Evolutionary conservation across 2,113 vertebrate genomes (phyloP), one percentile per base, ranked within the genome.

Genomic region (Colistium nudipinnis): DNA sequence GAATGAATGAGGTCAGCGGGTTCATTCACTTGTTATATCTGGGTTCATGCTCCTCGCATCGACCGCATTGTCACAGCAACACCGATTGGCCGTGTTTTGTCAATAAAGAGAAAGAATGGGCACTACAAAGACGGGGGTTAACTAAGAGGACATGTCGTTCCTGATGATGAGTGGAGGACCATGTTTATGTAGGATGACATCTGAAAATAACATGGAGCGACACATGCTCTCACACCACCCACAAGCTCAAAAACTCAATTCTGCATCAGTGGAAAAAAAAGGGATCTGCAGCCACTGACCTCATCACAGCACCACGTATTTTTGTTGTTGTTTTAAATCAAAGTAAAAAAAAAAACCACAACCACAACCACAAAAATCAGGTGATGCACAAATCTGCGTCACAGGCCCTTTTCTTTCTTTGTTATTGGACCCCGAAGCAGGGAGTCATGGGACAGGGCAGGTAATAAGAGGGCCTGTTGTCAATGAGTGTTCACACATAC

Each of bases 401-500:
- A 72, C 25, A 20, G 4, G 2, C 55, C 55, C 70, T 69, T 74
- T 68, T 75, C 59, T 68, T 47, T 65, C 22, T 65, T 53, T 70
- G 65, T 54, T 66, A 67, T 39, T 64, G 25, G 20, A 13, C 47
- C 63, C 59, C 65, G 49, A 75, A 72, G 69, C 60, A 55, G 36
- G 25, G n/a, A 59, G 10, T 20, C 16, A 30, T 19, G 19, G 16
- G 25, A 67, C 39, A 74, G n/a, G 64, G n/a, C 73, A 59, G 65
- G 35, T 69, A 74, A 82, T 70, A 82, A 68, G n/a, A n/a, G 22
- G 53, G 33, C 24, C 24, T 38, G 5, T 20, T 35, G 61, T 77
- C 76, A 62, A 85, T 78, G 76, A 51, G 70, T 44, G 25, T 14
- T 39, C 17, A 47, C 62, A 62, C 39, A 66, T 10, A 65, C 10